Conservation (phyloP, 1,140 invertebrate genomes). For the Brachionus plicatilis region DNA sequence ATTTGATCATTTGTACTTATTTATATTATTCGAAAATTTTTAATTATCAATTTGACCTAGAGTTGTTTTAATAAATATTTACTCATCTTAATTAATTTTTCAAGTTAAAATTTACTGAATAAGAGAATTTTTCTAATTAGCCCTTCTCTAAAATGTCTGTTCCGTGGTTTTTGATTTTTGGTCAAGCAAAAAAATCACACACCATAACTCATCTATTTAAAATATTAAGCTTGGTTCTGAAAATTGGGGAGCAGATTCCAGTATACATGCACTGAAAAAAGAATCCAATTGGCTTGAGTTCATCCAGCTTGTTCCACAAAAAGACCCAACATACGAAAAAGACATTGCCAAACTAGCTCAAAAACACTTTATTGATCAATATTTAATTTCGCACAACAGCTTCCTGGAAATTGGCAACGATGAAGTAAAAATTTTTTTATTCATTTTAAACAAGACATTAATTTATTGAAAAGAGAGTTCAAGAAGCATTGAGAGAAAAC, state of each 20-base stretch:
- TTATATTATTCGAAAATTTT: too few relatives aligned
- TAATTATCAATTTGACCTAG: too few relatives aligned
- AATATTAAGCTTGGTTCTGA: constrained; percentile 47
- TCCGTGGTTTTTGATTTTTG: neutral
- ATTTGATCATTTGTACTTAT: too few relatives aligned
- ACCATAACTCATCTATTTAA: too few relatives aligned
- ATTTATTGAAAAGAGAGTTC: constrained; percentile 47
- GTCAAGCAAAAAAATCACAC: neutral
- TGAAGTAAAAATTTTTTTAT: constrained; percentile 45
- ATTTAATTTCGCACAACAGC: constrained; percentile 48
- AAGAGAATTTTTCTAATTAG: too few relatives aligned
- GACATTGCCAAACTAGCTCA: constrained; percentile 48
- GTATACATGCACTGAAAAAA: constrained; percentile 49
- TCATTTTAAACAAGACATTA: neutral
- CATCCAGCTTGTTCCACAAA: constrained; percentile 47
- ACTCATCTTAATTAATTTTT: too few relatives aligned
- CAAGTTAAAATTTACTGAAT: too few relatives aligned
- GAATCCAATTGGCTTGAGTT: constrained; percentile 53
- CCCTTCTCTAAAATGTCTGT: too few relatives aligned
- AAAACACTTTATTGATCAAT: constrained; percentile 48
- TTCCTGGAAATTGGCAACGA: constrained; percentile 49
- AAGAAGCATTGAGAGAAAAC: constrained; percentile 51
- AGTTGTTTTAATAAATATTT: too few relatives aligned
- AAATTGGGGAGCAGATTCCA: constrained; percentile 50
- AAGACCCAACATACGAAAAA: constrained; percentile 49